Percentiles rank a stretch among this genome's conserved stretches.
Evolutionary conservation across 2,888 invertebrate genomes (phyloP).

Genomic region (Zygothrica quintamaculata): DNA sequence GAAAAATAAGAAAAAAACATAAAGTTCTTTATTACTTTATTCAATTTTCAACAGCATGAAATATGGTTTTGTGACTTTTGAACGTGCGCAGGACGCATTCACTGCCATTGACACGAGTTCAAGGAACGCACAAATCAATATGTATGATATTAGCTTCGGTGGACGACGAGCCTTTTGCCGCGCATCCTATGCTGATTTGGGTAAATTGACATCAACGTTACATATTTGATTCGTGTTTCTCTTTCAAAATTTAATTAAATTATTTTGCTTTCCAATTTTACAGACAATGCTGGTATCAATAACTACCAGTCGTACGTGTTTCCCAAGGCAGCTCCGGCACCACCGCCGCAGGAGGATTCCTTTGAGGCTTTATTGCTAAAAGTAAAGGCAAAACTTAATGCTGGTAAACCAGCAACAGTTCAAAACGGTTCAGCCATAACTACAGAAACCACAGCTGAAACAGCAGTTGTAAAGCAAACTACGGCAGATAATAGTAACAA

Average conservation of each 20-base stretch:
- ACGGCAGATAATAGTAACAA: constrained; percentile 11
- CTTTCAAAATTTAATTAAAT: constrained; percentile 3
- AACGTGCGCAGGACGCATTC: constrained; percentile 91
- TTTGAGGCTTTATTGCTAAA: constrained; percentile 83
- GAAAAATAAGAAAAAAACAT: not conserved
- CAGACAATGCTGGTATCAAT: constrained; percentile 84
- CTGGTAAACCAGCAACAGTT: constrained; percentile 69
- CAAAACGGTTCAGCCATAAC: constrained; percentile 9
- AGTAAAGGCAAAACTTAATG: constrained; percentile 82
- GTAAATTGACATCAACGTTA: constrained; percentile 86
- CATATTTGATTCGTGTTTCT: not conserved
- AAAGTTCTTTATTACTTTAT: not conserved
- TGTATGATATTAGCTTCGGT: constrained; percentile 95
- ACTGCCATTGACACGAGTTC: constrained; percentile 92
- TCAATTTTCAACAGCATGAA: constrained; percentile 87
- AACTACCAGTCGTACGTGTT: constrained; percentile 82
- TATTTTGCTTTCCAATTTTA: constrained; percentile 19
- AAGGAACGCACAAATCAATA: constrained; percentile 87
- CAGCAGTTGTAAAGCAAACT: constrained; percentile 6
- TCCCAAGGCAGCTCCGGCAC: constrained; percentile 69
- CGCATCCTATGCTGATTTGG: constrained; percentile 93
- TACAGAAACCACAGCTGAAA: constrained; percentile 7
- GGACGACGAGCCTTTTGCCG: constrained; percentile 94
- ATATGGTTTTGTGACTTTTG: constrained; percentile 96
- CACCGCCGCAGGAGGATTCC: constrained; percentile 81